phyloP scores from a whole-genome alignment of 2,797 vertebrate genomes.

The Chlorospingus flavigularis region DNA sequence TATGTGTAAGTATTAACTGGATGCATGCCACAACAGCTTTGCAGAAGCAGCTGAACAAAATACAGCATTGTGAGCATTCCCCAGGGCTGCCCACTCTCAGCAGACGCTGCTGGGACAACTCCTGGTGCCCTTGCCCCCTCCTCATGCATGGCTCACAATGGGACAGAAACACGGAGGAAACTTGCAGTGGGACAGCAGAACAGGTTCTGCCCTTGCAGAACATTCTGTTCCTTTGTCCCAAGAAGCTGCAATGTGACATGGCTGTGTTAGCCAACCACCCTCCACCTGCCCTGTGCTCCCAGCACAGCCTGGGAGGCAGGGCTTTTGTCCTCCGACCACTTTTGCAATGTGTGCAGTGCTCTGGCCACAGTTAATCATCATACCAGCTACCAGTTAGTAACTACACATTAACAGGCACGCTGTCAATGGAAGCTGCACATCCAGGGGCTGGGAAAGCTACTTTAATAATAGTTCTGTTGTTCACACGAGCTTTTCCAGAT shows the following conservation, averaged over 20 bases:
- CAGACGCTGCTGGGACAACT: background rate
- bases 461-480: constrained; percentile 23
- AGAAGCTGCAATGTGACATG: background rate
- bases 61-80: background rate
- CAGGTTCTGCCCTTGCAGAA: background rate
- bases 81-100: background rate
- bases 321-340: background rate
- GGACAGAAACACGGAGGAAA: background rate
- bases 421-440: background rate
- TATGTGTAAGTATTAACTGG: background rate
- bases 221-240: background rate
- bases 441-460: background rate
- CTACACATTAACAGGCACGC: background rate
- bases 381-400: background rate
- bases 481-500: background rate
- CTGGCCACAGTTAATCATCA: constrained; percentile 15
- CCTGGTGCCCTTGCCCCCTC: background rate
- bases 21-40: background rate
- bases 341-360: constrained; percentile 5
- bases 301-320: background rate
- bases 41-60: background rate
- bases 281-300: background rate
- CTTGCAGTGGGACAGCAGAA: background rate
- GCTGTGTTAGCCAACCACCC: background rate
- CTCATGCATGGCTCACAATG: background rate